Percentiles rank a stretch among this genome's conserved stretches.
Conservation (phyloP, 2,797 vertebrate species). For the Toxotes lorentzi region DNA sequence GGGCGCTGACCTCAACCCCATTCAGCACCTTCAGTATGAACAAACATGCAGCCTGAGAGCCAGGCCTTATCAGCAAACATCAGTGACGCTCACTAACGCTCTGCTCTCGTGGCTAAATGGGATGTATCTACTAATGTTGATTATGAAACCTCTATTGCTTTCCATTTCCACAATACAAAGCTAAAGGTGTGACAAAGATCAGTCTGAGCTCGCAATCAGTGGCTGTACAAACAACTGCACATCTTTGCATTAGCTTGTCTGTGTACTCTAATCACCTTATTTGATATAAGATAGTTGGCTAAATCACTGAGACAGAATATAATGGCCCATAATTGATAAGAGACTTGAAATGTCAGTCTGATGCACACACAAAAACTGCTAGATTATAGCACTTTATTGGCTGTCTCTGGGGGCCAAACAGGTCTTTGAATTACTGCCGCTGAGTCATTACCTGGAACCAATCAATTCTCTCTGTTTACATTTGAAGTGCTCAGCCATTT, state of each 20-base stretch:
- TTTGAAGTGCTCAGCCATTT: conserved; percentile 67
- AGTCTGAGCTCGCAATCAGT: neutral
- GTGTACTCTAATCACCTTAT: conserved; percentile 48
- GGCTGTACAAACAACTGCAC: conserved; percentile 14
- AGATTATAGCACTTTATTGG: conserved; percentile 78
- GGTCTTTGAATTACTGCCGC: conserved; percentile 77
- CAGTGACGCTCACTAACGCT: neutral
- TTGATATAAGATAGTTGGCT: conserved; percentile 52
- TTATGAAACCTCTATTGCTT: neutral
- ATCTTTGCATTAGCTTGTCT: conserved; percentile 30
- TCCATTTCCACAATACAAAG: neutral
- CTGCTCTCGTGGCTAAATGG: neutral
- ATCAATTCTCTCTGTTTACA: conserved; percentile 80
- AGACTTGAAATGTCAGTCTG: conserved; percentile 77
- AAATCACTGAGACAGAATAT: conserved; percentile 67
- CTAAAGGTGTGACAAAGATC: conserved; percentile 10
- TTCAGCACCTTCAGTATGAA: neutral
- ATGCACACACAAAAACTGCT: conserved; percentile 76
- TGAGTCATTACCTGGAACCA: conserved; percentile 82
- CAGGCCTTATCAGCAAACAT: neutral
- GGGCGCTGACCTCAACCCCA: neutral
- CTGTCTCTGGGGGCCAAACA: conserved; percentile 74
- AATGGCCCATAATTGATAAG: conserved; percentile 77
- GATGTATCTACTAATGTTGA: neutral
- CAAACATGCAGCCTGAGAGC: neutral